phyloP scores from a whole-genome alignment of 2,888 invertebrate species.

The Ornithoptera alexandrae region DNA sequence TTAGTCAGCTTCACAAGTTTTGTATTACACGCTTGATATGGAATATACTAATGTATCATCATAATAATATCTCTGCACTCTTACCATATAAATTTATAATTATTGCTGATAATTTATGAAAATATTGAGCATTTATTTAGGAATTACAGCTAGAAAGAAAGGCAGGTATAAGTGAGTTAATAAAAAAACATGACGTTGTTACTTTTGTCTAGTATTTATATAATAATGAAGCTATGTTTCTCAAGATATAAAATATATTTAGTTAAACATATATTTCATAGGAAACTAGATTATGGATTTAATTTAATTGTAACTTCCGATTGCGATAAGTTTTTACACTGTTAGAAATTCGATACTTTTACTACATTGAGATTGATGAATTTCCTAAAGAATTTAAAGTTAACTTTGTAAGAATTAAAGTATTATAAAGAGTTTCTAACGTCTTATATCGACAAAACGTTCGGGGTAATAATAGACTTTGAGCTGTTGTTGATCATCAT shows the following conservation, averaged over 20 bases:
- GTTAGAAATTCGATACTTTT: constrained; percentile 19
- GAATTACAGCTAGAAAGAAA: too few relatives aligned
- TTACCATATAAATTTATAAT: not conserved
- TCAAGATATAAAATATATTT: not conserved
- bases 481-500: too few relatives aligned
- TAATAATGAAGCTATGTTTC: not conserved
- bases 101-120: not conserved
- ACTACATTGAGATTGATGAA: constrained; percentile 19
- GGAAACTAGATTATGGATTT: not conserved
- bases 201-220: not conserved
- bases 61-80: too few relatives aligned
- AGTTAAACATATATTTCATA: not conserved
- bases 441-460: too few relatives aligned
- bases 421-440: too few relatives aligned
- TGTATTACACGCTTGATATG: not conserved
- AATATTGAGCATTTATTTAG: not conserved
- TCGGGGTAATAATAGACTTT: too few relatives aligned
- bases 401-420: not conserved
- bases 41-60: not conserved
- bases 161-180: not conserved
- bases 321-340: constrained; percentile 12
- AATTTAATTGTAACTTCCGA: constrained; percentile 1
- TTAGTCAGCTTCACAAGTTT: constrained; percentile 12
- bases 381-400: not conserved
- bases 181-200: not conserved